phyloP scores from a whole-genome alignment of 2,113 vertebrate species.

The Prunella fulvescens region DNA sequence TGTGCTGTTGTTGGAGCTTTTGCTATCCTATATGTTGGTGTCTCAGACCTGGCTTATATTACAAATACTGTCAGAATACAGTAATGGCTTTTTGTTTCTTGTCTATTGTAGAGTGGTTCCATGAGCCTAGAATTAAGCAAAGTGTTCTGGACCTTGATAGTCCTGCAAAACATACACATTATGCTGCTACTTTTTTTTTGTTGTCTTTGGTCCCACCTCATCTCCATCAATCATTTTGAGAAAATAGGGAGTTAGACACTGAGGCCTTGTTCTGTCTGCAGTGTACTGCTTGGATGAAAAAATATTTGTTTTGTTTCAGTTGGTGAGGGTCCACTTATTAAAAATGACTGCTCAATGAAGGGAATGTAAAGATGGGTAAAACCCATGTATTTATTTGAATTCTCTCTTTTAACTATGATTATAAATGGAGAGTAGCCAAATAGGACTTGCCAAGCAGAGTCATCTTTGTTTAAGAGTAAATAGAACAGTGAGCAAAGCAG shows the following conservation, averaged over 20 bases:
- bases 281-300: background rate
- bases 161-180: background rate
- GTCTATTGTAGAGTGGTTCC: background rate
- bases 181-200: background rate
- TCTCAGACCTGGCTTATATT: background rate
- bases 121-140: background rate
- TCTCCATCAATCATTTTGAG: background rate
- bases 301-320: background rate
- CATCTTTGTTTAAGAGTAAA: background rate
- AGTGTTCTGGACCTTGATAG: background rate
- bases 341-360: background rate
- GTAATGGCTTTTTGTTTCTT: background rate
- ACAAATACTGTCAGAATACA: background rate
- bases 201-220: background rate
- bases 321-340: background rate
- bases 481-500: background rate
- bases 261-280: background rate
- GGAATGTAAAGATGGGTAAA: background rate
- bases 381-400: background rate
- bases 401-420: background rate
- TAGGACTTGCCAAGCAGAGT: background rate
- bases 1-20: background rate
- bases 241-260: background rate
- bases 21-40: background rate
- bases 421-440: background rate